Evolutionary conservation across 1,140 invertebrate genomes (phyloP).

Genomic region (Cryptotermes secundus): DNA sequence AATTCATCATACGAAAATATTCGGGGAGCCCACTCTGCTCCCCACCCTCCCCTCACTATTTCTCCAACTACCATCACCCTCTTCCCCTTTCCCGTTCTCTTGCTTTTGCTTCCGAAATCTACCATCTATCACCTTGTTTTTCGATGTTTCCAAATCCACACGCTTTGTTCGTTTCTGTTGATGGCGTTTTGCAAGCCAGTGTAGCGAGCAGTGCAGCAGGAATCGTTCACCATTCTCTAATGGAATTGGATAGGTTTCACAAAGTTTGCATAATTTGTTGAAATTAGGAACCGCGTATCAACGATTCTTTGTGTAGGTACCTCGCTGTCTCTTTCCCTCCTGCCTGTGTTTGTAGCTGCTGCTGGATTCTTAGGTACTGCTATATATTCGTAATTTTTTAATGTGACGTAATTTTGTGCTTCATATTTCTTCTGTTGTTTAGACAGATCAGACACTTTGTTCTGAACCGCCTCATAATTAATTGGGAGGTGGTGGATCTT

Average conservation of each 20-base stretch:
- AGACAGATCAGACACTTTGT: too few species aligned
- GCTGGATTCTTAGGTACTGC: too few species aligned
- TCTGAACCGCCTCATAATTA: too few species aligned
- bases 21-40: background rate
- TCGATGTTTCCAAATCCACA: background rate
- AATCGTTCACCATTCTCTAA: background rate
- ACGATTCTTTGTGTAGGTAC: too few species aligned
- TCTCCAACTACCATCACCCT: background rate
- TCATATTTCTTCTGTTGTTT: too few species aligned
- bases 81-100: background rate
- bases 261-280: background rate
- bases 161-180: slow-evolving; percentile 6
- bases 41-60: background rate
- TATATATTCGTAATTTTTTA: too few species aligned
- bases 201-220: background rate
- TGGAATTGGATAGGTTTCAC: background rate
- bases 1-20: slow-evolving; percentile 20
- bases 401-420: too few species aligned
- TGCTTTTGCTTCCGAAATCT: slow-evolving; percentile 7
- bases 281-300: background rate
- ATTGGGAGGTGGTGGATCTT: too few species aligned
- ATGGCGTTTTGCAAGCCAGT: background rate
- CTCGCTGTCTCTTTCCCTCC: too few species aligned
- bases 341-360: too few species aligned
- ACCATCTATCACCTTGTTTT: slow-evolving; percentile 16